phyloP scores from a whole-genome alignment of 2,797 vertebrate genomes.

The Tragopan temminckii region DNA sequence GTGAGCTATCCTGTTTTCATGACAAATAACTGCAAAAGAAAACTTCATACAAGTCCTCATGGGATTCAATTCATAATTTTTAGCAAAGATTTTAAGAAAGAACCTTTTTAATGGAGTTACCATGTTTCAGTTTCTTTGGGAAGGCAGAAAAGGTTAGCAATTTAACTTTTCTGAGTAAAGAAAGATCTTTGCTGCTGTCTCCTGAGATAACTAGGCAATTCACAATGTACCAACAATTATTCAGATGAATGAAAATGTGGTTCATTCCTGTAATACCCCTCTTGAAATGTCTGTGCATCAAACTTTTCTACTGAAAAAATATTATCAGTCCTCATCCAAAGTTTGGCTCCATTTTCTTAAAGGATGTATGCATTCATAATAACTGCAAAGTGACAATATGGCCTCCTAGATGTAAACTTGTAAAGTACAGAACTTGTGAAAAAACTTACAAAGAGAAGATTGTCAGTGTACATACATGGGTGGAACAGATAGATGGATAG shows the following conservation, averaged over 20 bases:
- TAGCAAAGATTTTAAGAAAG: neutral
- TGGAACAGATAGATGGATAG: neutral
- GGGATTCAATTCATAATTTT: neutral
- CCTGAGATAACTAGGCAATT: neutral
- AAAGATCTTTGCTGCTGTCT: neutral
- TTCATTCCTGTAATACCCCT: neutral
- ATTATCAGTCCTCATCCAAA: neutral
- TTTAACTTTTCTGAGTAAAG: neutral
- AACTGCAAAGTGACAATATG: neutral
- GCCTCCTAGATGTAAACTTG: rapidly evolving
- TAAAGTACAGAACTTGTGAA: neutral
- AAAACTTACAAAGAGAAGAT: neutral
- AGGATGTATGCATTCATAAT: neutral
- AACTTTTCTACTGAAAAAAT: neutral
- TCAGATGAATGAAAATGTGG: neutral
- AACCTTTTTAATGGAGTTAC: neutral
- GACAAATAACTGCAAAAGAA: neutral
- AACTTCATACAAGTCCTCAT: neutral
- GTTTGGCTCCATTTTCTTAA: neutral
- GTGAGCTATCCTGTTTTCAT: neutral
- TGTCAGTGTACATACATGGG: neutral
- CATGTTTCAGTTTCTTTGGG: neutral
- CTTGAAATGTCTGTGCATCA: neutral
- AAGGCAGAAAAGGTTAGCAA: neutral
- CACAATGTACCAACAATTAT: neutral